Evolutionary conservation across 1,140 invertebrate genomes (phyloP).

Genomic region (Drosophila simulans): DNA sequence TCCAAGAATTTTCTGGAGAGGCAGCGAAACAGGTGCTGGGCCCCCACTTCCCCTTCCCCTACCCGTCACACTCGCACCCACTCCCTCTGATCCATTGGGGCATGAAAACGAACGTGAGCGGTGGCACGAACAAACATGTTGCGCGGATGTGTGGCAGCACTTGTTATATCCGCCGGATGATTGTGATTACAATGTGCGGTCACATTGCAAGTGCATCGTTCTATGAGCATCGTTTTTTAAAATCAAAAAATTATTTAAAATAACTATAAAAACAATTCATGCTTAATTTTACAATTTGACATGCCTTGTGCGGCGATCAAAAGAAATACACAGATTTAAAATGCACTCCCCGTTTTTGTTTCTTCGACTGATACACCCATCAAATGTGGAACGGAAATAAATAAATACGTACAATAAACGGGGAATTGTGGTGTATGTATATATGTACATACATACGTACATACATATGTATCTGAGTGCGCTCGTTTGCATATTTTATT

Average conservation of each 20-base stretch:
- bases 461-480: background rate
- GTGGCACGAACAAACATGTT: slow-evolving; percentile 8
- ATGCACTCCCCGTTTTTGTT: slow-evolving; percentile 4
- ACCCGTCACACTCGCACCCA: background rate
- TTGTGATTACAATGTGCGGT: slow-evolving; percentile 12
- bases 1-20: slow-evolving; percentile 4
- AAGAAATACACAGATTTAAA: background rate
- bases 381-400: slow-evolving; percentile 46
- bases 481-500: slow-evolving; percentile 27
- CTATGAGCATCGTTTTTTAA: too few relatives aligned
- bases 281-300: background rate
- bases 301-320: background rate
- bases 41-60: background rate
- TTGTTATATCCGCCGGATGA: slow-evolving; percentile 43
- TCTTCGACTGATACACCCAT: slow-evolving; percentile 11
- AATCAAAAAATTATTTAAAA: too few relatives aligned
- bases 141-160: slow-evolving; percentile 17
- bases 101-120: slow-evolving; percentile 33
- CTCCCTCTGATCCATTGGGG: background rate
- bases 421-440: slow-evolving; percentile 7
- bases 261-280: too few relatives aligned
- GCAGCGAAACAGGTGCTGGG: slow-evolving; percentile 13
- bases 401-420: slow-evolving; percentile 30
- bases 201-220: slow-evolving; percentile 6
- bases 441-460: too few relatives aligned